These are phyloP conservation scores for Chromis chromis DNA, from an alignment of 2,797 vertebrate species.

Conservation along the genomic window DNA sequence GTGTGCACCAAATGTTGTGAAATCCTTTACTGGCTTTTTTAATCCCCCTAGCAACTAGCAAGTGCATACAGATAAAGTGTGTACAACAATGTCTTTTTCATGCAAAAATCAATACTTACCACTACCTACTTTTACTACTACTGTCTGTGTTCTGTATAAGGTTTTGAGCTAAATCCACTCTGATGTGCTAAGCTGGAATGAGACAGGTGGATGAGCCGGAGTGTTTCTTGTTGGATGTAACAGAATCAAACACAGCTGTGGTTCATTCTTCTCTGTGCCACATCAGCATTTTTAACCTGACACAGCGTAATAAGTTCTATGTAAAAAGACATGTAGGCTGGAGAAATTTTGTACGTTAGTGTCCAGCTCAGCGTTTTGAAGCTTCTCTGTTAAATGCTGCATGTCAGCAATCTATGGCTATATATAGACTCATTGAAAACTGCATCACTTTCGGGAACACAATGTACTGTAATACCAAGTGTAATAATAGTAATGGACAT, in stretches of 20 bases:
- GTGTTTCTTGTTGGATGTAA: constrained; percentile 6
- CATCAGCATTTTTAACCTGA: constrained; percentile 46
- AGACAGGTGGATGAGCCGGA: constrained; percentile 17
- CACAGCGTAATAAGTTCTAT: constrained; percentile 31
- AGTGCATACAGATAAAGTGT: background rate
- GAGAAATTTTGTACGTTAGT: background rate
- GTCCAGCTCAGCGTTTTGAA: constrained; percentile 6
- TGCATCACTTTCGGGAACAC: background rate
- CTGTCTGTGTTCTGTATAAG: constrained; percentile 2
- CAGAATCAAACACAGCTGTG: constrained; percentile 38
- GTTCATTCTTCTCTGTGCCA: constrained; percentile 34
- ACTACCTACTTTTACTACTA: background rate
- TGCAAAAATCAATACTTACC: background rate
- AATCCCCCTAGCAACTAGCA: background rate
- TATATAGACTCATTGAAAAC: constrained; percentile 11
- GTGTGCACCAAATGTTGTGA: background rate
- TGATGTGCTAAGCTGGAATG: constrained; percentile 13
- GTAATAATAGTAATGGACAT: too few relatives aligned
- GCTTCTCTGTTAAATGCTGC: constrained; percentile 15
- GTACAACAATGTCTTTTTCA: background rate
- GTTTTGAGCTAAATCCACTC: constrained; percentile 9
- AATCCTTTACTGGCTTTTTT: background rate
- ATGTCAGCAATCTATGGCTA: constrained; percentile 19
- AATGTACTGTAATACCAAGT: background rate
- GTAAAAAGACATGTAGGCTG: constrained; percentile 14